These are phyloP conservation scores for Petrolisthes manimaculis DNA, from an alignment of 2,888 invertebrate species.

Conservation along the genomic window DNA sequence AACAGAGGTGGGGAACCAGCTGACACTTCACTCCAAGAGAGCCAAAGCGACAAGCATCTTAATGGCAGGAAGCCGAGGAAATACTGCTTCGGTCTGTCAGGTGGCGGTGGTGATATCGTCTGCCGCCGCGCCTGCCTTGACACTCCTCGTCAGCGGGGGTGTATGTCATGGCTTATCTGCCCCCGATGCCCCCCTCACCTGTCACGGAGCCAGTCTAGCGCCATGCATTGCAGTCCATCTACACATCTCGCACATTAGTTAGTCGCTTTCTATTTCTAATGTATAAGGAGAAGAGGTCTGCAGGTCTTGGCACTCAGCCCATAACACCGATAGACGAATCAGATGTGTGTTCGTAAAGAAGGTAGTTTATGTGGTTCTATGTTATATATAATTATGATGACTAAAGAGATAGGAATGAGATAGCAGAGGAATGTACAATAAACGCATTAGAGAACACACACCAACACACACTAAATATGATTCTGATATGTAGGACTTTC, in stretches of 20 bases:
- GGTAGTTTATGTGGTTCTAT: no score
- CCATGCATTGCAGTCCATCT: slow-evolving; percentile 31
- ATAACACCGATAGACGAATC: no score
- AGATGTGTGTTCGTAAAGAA: no score
- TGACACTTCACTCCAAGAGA: not conserved
- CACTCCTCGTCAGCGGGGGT: slow-evolving; percentile 10
- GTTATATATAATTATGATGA: no score
- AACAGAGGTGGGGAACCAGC: not conserved
- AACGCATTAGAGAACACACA: no score
- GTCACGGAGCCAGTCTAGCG: slow-evolving; percentile 22
- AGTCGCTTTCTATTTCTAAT: slow-evolving; percentile 29
- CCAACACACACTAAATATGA: not conserved
- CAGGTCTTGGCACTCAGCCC: no score
- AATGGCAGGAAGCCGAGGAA: slow-evolving; percentile 14
- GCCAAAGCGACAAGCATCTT: slow-evolving; percentile 25
- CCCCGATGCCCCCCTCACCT: not conserved
- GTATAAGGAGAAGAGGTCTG: not conserved
- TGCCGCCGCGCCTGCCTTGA: not conserved
- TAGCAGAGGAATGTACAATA: no score
- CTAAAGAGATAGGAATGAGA: no score
- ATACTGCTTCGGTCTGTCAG: slow-evolving; percentile 15
- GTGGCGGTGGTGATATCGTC: not conserved
- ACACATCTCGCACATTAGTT: slow-evolving; percentile 25
- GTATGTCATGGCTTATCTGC: slow-evolving; percentile 33
- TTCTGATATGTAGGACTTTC: not conserved